Base-by-base conservation (phyloP, 2,888 invertebrate genomes). In the Tridacna crocea region DNA sequence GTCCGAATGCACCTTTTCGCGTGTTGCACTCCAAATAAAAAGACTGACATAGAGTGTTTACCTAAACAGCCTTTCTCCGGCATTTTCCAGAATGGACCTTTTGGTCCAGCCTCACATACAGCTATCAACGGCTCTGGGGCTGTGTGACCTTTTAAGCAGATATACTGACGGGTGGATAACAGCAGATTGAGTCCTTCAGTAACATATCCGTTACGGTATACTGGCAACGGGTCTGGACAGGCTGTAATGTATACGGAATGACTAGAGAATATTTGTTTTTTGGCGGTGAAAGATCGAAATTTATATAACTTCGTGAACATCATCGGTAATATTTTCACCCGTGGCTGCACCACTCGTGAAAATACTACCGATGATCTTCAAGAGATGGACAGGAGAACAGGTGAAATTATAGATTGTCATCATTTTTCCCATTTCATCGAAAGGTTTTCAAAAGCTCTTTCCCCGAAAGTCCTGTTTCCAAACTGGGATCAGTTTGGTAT, bases 61-160 rank as follows among this genome's bases (percentile, higher is more conserved):
- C 85, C 74, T 48, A 61, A 36, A 51, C 85, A 85, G 0, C 13
- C n/a, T 2, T 48, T 26, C 0, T 58, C 17, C 0, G 81, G 81
- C 13, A 36, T 58, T 24, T 77, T 83, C 85, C 85, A 85, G 55
- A n/a, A 22, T 0, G 85, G 85, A 11, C 85, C 85, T 0, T 60
- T 26, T 0, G 77, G 77, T 19, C 81, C 79, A 0, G 26, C 22
- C 13, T 65, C 22, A 70, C 85, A 85, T 1, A 61, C 58, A 17
- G 26, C 72, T 3, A 74, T 15, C 4, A 80, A 27, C 11, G 75
- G 77, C 10, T 51, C 46, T 0, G 85, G 83, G 0, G 77, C 61
- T 0, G 79, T 61, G 63, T 66, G 85, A 0, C 82, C 85, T 10
- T 48, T 22, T n/a, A 27, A 27, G 68, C 88, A 88, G 12, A 63